Evolutionary conservation across 2,888 invertebrate species (phyloP), one percentile per base, ranked within the genome.

Genomic region (Rhabditoides inermis): DNA sequence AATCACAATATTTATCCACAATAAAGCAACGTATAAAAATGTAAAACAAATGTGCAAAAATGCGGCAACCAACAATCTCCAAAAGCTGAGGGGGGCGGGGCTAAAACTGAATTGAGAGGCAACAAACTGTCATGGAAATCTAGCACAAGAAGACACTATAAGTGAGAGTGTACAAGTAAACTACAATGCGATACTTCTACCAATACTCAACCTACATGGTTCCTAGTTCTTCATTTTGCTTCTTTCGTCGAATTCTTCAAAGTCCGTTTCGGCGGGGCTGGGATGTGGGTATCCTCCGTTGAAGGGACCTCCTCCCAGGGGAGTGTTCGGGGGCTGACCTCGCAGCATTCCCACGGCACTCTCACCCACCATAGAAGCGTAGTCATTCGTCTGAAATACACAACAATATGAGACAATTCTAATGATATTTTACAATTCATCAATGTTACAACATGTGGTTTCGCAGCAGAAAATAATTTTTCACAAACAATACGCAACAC

Each of bases 361-460:
- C 35, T 32, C 60, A 4, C 63, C 65, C 23, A 70, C 63, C 70
- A 70, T 70, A 41, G 70, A 70, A 2, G 70, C 70, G 55, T 70
- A 70, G 45, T 70, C 70, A 42, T 70, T 68, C 15, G 69, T 70
- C 63, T 60, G 41, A 35, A 55, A 49, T 15, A 32, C 23, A 12
- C 40, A 22, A 1, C 12, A 28, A 41, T 23, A 12, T n/a, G 40
- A 28, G 20, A 1, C n/a, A 10, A 37, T 36, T 30, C 3, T 6
- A n/a, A n/a, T n/a, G n/a, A n/a, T n/a, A n/a, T n/a, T n/a, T n/a
- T n/a, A n/a, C n/a, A n/a, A n/a, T n/a, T n/a, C n/a, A n/a, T n/a
- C n/a, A n/a, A n/a, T n/a, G n/a, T n/a, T n/a, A n/a, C n/a, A n/a
- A n/a, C n/a, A n/a, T n/a, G n/a, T n/a, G n/a, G n/a, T n/a, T n/a